Evolutionary conservation across 2,888 invertebrate genomes (phyloP), one percentile per base, ranked within the genome.

Genomic region (Thysanoteuthis rhombus): DNA sequence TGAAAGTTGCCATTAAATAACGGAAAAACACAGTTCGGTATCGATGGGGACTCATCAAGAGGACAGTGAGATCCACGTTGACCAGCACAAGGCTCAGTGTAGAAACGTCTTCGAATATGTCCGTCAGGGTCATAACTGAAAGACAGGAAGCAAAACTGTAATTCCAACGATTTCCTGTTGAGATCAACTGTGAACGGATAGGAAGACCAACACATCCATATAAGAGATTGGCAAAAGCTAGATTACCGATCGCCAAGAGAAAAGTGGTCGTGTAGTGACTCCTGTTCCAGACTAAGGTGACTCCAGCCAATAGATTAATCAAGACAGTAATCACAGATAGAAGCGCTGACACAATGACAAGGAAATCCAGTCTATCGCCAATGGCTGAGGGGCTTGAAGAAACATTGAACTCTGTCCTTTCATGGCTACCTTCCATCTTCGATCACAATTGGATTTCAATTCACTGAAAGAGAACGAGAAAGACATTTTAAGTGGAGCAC

Each of bases 101-200:
- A n/a, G 92, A 92, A 42, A 92, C 92, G 22, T 92, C 92, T 92
- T 92, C 92, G n/a, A 92, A 92, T 32, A 92, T 92, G 28, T 92
- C 92, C 12, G 92, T 92, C 32, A 92, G n/a, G 0, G 92, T 92
- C 92, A 92, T 92, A 19, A 40, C 45, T 25, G 45, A 45, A 19
- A 92, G 40, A 42, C 92, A 92, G 16, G 92, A 92, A 0, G 92
- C n/a, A 42, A 45, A 92, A 36, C 92, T 92, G 45, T 92, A 92
- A 16, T 92, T 92, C 92, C 92, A 92, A 45, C 92, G 42, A 32
- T 92, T 92, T n/a, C 92, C 92, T 1, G 92, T 92, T 1, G 92
- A 92, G 40, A 92, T 40, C 1, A 92, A 25, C 10, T 92, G 92
- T 0, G 92, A 40, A 22, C 45, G 92, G 28, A 40, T 92, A 8